phyloP scores from a whole-genome alignment of 2,797 vertebrate genomes.

The Nannoperca obscura region DNA sequence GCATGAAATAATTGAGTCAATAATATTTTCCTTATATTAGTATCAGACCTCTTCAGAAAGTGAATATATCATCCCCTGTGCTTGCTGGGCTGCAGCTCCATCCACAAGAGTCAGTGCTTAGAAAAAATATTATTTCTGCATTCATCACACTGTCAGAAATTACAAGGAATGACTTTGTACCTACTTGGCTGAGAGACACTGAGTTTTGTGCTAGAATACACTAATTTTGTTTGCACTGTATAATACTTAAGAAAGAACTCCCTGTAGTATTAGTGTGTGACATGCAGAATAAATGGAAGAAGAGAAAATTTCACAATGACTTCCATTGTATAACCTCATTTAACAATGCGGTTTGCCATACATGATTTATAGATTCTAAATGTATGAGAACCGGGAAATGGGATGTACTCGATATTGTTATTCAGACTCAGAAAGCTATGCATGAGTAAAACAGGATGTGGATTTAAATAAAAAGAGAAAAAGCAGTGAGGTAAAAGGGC shows the following conservation, averaged over 20 bases:
- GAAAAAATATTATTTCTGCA: constrained; percentile 36
- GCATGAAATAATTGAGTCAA: background rate
- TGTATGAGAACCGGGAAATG: constrained; percentile 59
- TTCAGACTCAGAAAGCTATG: constrained; percentile 35
- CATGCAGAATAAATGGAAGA: constrained; percentile 75
- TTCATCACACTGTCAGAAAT: constrained; percentile 60
- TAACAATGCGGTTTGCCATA: constrained; percentile 67
- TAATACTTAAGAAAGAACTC: constrained; percentile 56
- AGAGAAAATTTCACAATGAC: constrained; percentile 64
- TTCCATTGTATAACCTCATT: constrained; percentile 71
- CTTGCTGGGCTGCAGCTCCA: constrained; percentile 7
- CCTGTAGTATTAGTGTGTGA: constrained; percentile 62
- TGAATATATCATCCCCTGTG: constrained; percentile 2
- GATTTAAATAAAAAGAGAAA: constrained; percentile 51
- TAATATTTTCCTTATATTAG: background rate
- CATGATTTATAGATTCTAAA: constrained; percentile 80
- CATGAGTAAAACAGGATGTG: constrained; percentile 49
- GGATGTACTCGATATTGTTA: constrained; percentile 53
- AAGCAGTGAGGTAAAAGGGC: constrained; percentile 58
- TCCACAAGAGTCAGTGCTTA: constrained; percentile 16
- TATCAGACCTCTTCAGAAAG: background rate
- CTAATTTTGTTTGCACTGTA: constrained; percentile 57
- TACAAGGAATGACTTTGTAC: constrained; percentile 37
- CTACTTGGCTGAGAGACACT: constrained; percentile 26
- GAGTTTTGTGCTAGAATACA: constrained; percentile 48